These are phyloP conservation scores for Cygnus atratus DNA, from an alignment of 2,113 vertebrate genomes.

Conservation along the genomic window DNA sequence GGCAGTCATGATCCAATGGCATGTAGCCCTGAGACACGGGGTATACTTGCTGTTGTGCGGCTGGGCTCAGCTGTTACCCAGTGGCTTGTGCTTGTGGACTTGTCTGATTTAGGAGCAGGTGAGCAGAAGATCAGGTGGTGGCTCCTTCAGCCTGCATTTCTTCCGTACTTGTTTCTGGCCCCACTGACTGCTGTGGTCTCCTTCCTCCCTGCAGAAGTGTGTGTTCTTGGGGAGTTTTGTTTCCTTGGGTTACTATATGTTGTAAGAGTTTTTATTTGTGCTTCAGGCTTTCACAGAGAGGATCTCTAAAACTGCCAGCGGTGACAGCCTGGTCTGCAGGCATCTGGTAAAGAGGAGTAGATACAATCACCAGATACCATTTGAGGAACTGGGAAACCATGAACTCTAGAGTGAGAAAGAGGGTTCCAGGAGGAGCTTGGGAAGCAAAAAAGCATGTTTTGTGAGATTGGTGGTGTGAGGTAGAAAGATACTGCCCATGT, in stretches of 20 bases:
- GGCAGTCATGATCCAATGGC: background rate
- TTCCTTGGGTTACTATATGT: background rate
- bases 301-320: background rate
- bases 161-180: background rate
- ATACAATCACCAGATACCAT: rapidly evolving
- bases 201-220: background rate
- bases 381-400: background rate
- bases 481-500: background rate
- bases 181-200: background rate
- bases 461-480: background rate
- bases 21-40: background rate
- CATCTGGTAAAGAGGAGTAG: background rate
- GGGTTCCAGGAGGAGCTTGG: background rate
- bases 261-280: background rate
- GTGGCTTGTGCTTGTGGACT: background rate
- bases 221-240: background rate
- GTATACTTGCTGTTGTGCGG: background rate
- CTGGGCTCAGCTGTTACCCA: background rate
- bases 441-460: background rate
- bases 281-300: background rate
- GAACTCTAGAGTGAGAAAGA: background rate
- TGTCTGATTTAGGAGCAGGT: background rate
- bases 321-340: background rate
- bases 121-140: background rate
- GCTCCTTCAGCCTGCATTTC: background rate